Percentiles rank a stretch among this genome's conserved stretches.
phyloP scores from a whole-genome alignment of 2,888 invertebrate genomes.

The Crocallis elinguaria region DNA sequence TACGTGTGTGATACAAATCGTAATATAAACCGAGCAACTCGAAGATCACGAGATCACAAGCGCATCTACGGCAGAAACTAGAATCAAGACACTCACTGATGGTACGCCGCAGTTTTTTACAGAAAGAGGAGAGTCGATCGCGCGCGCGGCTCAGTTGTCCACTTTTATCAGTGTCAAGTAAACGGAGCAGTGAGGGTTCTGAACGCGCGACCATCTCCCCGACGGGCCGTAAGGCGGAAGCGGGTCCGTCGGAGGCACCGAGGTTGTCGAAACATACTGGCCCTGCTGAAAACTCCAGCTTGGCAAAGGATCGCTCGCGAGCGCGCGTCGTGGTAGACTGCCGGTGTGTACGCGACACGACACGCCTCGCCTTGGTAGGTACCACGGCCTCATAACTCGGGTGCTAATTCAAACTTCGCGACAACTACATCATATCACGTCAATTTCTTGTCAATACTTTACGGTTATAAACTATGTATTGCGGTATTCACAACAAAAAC shows the following conservation, averaged over 20 bases:
- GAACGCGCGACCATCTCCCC: slow-evolving; percentile 72
- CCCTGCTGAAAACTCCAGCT: slow-evolving; percentile 80
- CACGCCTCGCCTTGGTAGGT: slow-evolving; percentile 49
- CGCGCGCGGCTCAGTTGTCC: slow-evolving; percentile 77
- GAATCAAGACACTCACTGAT: slow-evolving; percentile 74
- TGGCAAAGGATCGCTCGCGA: slow-evolving; percentile 75
- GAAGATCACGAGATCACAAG: slow-evolving; percentile 26
- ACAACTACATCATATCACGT: slow-evolving; percentile 36
- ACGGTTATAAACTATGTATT: slow-evolving; percentile 33
- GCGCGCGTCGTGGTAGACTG: slow-evolving; percentile 76
- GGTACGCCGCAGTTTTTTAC: slow-evolving; percentile 80
- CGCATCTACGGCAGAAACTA: slow-evolving; percentile 2
- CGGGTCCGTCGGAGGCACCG: slow-evolving; percentile 70
- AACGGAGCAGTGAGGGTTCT: slow-evolving; percentile 73
- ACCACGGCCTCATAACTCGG: slow-evolving; percentile 57
- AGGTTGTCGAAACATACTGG: slow-evolving; percentile 83
- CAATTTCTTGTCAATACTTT: slow-evolving; percentile 33
- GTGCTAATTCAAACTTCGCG: slow-evolving; percentile 70
- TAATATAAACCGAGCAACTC: slow-evolving; percentile 18
- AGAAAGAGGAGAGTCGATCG: slow-evolving; percentile 75
- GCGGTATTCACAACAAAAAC: slow-evolving; percentile 31
- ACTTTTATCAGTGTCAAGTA: slow-evolving; percentile 74
- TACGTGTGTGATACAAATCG: slow-evolving; percentile 47
- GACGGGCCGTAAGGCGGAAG: slow-evolving; percentile 68
- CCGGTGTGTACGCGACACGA: slow-evolving; percentile 54